Evolutionary conservation across 2,113 vertebrate species (phyloP).

Genomic region (Calyptomena viridis): DNA sequence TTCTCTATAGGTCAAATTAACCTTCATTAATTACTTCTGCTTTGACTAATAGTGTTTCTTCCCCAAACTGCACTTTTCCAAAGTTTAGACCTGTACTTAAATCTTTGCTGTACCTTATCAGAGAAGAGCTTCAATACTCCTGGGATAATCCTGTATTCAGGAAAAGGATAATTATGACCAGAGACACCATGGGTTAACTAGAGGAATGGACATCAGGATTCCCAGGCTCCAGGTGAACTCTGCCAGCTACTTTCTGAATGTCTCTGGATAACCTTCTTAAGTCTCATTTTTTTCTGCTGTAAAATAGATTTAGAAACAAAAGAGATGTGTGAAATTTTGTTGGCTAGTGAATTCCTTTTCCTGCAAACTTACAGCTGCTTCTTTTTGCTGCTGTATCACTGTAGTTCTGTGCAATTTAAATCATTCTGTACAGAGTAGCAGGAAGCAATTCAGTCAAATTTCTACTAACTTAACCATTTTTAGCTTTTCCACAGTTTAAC

Average conservation of each 20-base stretch:
- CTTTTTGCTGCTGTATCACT: background rate
- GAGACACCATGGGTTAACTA: background rate
- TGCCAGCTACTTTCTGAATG: background rate
- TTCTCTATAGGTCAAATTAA: background rate
- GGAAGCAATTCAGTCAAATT: conserved; percentile 5
- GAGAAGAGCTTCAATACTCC: background rate
- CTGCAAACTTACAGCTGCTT: background rate
- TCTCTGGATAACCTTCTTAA: background rate
- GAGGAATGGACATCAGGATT: background rate
- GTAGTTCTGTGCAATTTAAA: background rate
- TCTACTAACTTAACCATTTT: background rate
- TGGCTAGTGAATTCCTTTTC: background rate
- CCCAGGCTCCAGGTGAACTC: background rate
- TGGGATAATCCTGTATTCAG: background rate
- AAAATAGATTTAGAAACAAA: conserved; percentile 14
- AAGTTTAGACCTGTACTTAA: background rate
- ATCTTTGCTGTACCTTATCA: background rate
- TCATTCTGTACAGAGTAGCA: background rate
- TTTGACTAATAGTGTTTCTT: background rate
- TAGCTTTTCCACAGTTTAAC: background rate
- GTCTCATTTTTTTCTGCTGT: background rate
- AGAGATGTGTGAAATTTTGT: background rate
- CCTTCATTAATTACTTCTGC: background rate
- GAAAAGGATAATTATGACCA: background rate
- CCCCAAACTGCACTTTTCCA: background rate